phyloP scores from a whole-genome alignment of 2,113 vertebrate species.

The Cygnus atratus region DNA sequence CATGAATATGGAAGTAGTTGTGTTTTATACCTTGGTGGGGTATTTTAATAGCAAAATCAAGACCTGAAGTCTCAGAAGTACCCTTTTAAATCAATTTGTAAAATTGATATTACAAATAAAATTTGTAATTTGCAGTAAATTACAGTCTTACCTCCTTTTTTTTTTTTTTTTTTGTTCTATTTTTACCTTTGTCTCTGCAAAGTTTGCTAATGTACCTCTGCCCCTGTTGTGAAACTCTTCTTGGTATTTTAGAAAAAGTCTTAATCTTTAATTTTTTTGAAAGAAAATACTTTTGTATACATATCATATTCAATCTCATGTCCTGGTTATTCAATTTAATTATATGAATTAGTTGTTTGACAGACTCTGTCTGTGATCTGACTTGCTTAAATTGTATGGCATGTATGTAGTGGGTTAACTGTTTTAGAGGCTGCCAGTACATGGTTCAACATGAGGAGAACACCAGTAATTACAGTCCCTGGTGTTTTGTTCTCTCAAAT shows the following conservation, averaged over 20 bases:
- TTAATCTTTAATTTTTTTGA: not conserved
- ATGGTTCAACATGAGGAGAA: not conserved
- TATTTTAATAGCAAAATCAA: not conserved
- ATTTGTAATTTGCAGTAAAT: not conserved
- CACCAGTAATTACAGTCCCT: constrained; percentile 28
- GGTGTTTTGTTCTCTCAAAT: constrained; percentile 2
- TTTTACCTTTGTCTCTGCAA: not conserved
- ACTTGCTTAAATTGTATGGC: not conserved
- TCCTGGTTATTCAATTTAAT: constrained; percentile 27
- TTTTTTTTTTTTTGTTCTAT: not conserved
- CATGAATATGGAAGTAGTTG: not conserved
- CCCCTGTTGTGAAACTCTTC: not conserved
- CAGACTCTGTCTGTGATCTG: constrained; percentile 14
- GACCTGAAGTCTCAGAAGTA: not conserved
- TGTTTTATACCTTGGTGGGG: not conserved
- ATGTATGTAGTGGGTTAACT: not conserved
- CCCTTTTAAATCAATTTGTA: not conserved
- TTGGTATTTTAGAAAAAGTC: not conserved
- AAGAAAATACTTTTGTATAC: not conserved
- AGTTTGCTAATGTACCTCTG: not conserved
- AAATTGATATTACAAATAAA: too few relatives aligned
- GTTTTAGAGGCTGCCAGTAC: constrained; percentile 9
- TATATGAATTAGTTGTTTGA: constrained; percentile 45
- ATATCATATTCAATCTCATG: constrained; percentile 19
- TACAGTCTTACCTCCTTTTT: not conserved